phyloP scores from a whole-genome alignment of 1,140 invertebrate species.

The Phortica variegata region DNA sequence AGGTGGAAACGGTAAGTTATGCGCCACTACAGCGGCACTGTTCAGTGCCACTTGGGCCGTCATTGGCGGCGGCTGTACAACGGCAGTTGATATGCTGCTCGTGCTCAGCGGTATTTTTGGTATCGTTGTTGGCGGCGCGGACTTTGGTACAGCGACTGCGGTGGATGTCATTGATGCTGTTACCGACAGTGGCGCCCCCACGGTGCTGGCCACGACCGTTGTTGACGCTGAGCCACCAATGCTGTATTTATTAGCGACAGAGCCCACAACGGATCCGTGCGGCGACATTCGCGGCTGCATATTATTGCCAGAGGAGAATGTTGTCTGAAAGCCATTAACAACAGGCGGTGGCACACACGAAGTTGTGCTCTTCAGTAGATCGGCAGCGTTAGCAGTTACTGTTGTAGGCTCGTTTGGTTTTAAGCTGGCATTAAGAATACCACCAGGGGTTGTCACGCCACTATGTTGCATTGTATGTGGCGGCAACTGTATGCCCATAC shows the following conservation, averaged over 20 bases:
- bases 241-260: constrained; percentile 21
- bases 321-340: constrained; percentile 33
- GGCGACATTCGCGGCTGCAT: background rate
- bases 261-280: constrained; percentile 10
- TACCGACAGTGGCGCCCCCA: background rate
- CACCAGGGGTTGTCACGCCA: constrained; percentile 16
- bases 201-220: constrained; percentile 14
- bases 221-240: constrained; percentile 6
- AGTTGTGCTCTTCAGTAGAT: constrained; percentile 23
- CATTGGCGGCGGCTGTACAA: constrained; percentile 20
- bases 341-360: constrained; percentile 4
- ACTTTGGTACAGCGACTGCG: constrained; percentile 15
- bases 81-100: constrained; percentile 21
- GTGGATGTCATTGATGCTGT: constrained; percentile 5
- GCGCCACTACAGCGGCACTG: background rate
- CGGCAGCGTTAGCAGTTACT: constrained; percentile 16
- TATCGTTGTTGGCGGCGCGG: no score
- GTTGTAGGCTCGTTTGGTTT: constrained; percentile 30
- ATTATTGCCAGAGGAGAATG: constrained; percentile 18
- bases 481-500: constrained; percentile 9
- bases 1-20: constrained; percentile 28
- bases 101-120: constrained; percentile 3
- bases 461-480: background rate
- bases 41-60: constrained; percentile 11
- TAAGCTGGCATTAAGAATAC: constrained; percentile 9